phyloP scores from a whole-genome alignment of 2,797 vertebrate species.

The Amblyraja radiata region DNA sequence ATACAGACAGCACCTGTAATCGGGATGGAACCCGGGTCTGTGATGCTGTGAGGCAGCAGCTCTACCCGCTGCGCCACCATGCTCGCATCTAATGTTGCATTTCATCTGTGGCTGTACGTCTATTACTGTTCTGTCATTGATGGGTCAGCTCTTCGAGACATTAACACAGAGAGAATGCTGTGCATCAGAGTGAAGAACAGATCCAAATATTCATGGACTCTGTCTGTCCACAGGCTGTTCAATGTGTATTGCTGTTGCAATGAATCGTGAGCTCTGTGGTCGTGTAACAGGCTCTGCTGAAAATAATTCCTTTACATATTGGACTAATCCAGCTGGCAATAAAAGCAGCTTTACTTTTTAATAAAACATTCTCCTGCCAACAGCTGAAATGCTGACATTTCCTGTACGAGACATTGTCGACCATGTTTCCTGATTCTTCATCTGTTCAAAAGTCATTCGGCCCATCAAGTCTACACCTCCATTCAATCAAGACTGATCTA shows the following conservation, averaged over 20 bases:
- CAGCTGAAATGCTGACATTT: not conserved
- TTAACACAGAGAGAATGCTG: conserved; percentile 40
- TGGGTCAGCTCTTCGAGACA: not conserved
- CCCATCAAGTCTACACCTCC: no score
- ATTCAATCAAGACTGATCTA: no score
- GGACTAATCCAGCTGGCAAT: not conserved
- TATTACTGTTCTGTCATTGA: not conserved
- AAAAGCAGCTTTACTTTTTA: not conserved
- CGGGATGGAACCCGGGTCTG: no score
- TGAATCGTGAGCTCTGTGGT: not conserved
- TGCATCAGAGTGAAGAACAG: conserved; percentile 33
- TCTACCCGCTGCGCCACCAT: no score
- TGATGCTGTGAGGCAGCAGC: no score
- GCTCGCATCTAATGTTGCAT: no score
- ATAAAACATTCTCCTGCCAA: not conserved
- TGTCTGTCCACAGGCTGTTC: conserved; percentile 45
- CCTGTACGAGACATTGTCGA: not conserved
- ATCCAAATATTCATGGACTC: conserved; percentile 48
- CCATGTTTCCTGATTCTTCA: not conserved
- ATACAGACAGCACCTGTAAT: no score
- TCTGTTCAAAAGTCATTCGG: no score
- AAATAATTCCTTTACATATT: conserved; percentile 32
- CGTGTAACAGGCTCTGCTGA: not conserved
- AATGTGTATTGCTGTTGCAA: conserved; percentile 44
- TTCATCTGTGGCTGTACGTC: not conserved